phyloP scores from a whole-genome alignment of 1,140 invertebrate genomes.

The Agrilus planipennis region DNA sequence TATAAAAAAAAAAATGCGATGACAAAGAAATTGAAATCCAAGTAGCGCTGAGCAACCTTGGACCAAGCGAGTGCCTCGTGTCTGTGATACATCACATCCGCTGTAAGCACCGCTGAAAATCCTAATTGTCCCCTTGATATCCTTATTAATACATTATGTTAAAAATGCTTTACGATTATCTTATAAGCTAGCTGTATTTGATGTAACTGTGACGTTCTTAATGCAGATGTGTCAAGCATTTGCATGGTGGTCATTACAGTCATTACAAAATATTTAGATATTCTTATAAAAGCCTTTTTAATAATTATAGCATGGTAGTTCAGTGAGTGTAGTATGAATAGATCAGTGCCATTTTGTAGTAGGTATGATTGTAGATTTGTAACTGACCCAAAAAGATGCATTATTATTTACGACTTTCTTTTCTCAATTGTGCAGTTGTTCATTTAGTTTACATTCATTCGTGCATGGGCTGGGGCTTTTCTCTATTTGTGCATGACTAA shows the following conservation, averaged over 20 bases:
- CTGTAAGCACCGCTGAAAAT: conserved; percentile 25
- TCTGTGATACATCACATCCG: conserved; percentile 33
- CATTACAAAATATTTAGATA: conserved; percentile 10
- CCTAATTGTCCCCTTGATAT: conserved; percentile 8
- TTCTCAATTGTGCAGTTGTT: neutral
- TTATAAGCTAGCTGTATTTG: conserved; percentile 10
- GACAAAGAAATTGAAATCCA: no score
- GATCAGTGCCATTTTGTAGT: conserved; percentile 27
- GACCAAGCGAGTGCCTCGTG: conserved; percentile 32
- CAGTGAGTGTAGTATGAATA: conserved; percentile 16
- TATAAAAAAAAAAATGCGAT: no score
- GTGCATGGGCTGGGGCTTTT: conserved; percentile 16
- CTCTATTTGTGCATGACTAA: no score
- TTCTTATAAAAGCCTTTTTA: conserved; percentile 3
- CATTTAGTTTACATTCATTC: conserved; percentile 6
- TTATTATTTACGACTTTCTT: no score
- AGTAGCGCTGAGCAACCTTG: conserved; percentile 20
- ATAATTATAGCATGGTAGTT: conserved; percentile 6
- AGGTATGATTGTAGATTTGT: conserved; percentile 26
- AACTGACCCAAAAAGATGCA: conserved; percentile 34
- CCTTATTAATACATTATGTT: conserved; percentile 7
- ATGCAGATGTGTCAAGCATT: conserved; percentile 9
- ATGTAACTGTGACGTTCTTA: conserved; percentile 8
- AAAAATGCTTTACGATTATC: no score
- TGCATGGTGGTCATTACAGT: conserved; percentile 13